Base-by-base conservation (phyloP, 1,140 invertebrate species). In the Achatina immaculata region DNA sequence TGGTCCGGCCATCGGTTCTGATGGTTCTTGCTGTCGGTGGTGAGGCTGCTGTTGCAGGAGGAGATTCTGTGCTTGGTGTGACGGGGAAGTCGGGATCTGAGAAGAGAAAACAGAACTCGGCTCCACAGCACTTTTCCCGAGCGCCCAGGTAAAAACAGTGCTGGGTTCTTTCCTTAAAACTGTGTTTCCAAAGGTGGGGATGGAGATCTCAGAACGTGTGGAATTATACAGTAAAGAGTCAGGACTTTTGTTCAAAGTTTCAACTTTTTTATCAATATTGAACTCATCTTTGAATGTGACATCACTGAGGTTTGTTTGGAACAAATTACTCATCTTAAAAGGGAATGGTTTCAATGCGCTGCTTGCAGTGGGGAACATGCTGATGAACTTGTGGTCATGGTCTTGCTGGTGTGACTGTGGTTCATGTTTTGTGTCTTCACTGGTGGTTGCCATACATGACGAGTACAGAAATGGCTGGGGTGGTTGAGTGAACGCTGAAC, bases 1-100 rank as follows among this genome's bases (percentile, higher is more conserved):
- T 43, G 40, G 36, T 73, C 77, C 62, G 36, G 73, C 73, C 51
- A 45, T 43, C 36, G 55, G 43, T 0, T 75, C 51, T 45, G 68
- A 11, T 34, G 31, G 34, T 14, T 69, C 58, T 16, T 65, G 81
- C 42, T 73, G 51, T 31, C 40, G 42, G 24, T 40, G 62, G 16
- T 21, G 40, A 0, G 9, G 68, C 2, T 65, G 78, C 9, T 69
- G 72, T 1, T 78, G 69, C 21, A 36, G 72, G 3, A 48, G 58
- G 65, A 48, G 62, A 42, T 62, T n/a, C 11, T 81, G 80, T 4
- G 74, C 66, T 40, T 48, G 76, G 58, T 65, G 66, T 34, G 4
- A 51, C 21, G 43, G 62, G 45, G 73, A 38, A 14, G 48, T 73
- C 34, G 78, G 24, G 31, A 58, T 28, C 58, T 83, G 78, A 34